A percentile compares a stretch with the other conserved stretches of the same genome.
Conservation (phyloP, 2,113 vertebrate genomes). For the Phocoena sinus region DNA sequence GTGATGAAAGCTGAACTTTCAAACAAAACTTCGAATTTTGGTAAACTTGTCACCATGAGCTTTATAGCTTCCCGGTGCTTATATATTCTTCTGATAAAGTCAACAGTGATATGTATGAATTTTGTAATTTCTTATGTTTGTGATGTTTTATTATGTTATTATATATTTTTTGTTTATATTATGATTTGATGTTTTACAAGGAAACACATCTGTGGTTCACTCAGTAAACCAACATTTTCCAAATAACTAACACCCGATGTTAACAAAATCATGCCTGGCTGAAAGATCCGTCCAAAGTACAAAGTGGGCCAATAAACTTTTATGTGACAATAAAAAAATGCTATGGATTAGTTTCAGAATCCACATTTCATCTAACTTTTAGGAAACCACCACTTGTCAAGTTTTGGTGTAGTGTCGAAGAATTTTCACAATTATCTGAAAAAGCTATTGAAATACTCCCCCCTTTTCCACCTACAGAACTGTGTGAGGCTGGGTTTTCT, state of each 20-base stretch:
- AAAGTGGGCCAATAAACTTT: neutral
- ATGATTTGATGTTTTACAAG: neutral
- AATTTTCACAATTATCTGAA: neutral
- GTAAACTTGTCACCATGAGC: neutral
- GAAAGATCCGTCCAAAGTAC: neutral
- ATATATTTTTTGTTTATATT: neutral
- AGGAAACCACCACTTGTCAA: constrained; percentile 1
- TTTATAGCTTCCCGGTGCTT: neutral
- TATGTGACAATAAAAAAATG: neutral
- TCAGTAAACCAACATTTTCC: constrained; percentile 14
- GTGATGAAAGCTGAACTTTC: neutral
- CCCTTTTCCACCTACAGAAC: neutral
- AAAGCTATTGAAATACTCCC: neutral
- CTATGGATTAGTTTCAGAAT: neutral
- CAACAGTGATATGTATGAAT: neutral
- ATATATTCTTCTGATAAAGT: neutral
- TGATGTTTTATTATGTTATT: neutral
- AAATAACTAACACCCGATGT: neutral
- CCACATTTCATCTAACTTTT: neutral
- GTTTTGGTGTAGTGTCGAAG: neutral
- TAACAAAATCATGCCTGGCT: constrained; percentile 1
- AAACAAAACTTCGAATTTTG: constrained; percentile 30
- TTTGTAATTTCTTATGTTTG: neutral
- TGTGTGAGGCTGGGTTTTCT: neutral
- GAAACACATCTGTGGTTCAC: neutral